phyloP scores from a whole-genome alignment of 1,140 invertebrate genomes.

The Drosophila truncata region DNA sequence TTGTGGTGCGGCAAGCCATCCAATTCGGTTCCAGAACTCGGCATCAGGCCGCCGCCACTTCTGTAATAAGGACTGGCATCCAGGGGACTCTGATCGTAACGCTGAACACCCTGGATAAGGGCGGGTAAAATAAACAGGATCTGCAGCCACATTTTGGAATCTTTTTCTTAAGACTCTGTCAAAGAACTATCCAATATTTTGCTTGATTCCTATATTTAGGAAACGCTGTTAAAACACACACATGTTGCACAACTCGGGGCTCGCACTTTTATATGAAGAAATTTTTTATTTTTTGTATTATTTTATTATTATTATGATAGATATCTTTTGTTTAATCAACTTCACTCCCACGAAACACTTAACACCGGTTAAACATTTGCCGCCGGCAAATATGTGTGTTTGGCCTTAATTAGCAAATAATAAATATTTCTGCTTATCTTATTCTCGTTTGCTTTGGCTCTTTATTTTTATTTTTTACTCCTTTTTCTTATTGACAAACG shows the following conservation, averaged over 20 bases:
- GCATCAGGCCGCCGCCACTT: slow-evolving; percentile 54
- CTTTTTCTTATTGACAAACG: not conserved
- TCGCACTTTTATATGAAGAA: slow-evolving; percentile 13
- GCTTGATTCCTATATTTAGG: not conserved
- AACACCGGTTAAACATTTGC: slow-evolving; percentile 39
- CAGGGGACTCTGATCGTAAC: slow-evolving; percentile 67
- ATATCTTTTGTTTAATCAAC: slow-evolving; percentile 16
- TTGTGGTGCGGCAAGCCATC: slow-evolving; percentile 87
- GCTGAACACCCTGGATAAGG: slow-evolving; percentile 51
- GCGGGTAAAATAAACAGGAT: slow-evolving; percentile 48
- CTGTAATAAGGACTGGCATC: slow-evolving; percentile 76
- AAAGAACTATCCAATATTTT: slow-evolving; percentile 2
- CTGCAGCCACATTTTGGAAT: slow-evolving; percentile 52
- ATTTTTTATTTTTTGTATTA: not conserved
- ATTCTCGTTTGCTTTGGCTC: slow-evolving; percentile 8
- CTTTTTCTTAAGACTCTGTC: not conserved
- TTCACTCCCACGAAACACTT: slow-evolving; percentile 38
- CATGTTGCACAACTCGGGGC: slow-evolving; percentile 19
- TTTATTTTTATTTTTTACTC: slow-evolving; percentile 11
- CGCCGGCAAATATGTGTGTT: slow-evolving; percentile 41
- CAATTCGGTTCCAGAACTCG: slow-evolving; percentile 55
- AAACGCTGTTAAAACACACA: slow-evolving; percentile 15
- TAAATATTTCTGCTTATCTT: slow-evolving; percentile 32
- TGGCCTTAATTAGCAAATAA: slow-evolving; percentile 35
- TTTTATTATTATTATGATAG: not conserved